These are phyloP conservation scores for Ispidina lecontei DNA, from an alignment of 2,797 vertebrate species.

Conservation along the genomic window DNA sequence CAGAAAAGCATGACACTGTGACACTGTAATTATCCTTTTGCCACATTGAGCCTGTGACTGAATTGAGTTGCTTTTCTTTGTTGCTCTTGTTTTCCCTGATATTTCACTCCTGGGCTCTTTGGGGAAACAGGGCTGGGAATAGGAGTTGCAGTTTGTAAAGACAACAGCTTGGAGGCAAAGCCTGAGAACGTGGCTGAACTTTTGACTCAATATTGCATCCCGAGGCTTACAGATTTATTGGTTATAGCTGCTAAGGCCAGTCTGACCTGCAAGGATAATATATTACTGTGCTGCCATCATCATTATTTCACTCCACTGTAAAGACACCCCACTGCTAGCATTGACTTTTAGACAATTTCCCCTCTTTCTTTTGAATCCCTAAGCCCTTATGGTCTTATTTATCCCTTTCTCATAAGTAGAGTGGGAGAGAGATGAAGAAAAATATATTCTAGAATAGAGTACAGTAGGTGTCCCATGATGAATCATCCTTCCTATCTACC, in stretches of 20 bases:
- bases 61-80: constrained; percentile 1
- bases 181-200: neutral
- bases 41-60: neutral
- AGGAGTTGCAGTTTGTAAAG: neutral
- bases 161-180: constrained; percentile 18
- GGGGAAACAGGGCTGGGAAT: neutral
- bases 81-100: neutral
- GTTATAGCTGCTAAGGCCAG: neutral
- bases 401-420: constrained; percentile 58
- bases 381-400: constrained; percentile 45
- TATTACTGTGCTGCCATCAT: neutral
- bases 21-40: constrained; percentile 8
- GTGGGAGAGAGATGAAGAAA: constrained; percentile 66
- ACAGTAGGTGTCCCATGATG: constrained; percentile 63
- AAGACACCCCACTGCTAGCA: neutral
- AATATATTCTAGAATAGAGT: constrained; percentile 67
- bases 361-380: constrained; percentile 5
- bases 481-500: constrained; percentile 71
- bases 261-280: neutral
- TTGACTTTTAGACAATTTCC: constrained; percentile 22
- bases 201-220: neutral
- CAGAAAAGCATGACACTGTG: neutral
- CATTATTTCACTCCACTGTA: neutral
- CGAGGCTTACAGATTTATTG: neutral
- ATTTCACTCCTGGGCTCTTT: neutral